Evolutionary conservation across 1,140 invertebrate species (phyloP), one percentile per base, ranked within the genome.

Genomic region (Spodoptera litura): DNA sequence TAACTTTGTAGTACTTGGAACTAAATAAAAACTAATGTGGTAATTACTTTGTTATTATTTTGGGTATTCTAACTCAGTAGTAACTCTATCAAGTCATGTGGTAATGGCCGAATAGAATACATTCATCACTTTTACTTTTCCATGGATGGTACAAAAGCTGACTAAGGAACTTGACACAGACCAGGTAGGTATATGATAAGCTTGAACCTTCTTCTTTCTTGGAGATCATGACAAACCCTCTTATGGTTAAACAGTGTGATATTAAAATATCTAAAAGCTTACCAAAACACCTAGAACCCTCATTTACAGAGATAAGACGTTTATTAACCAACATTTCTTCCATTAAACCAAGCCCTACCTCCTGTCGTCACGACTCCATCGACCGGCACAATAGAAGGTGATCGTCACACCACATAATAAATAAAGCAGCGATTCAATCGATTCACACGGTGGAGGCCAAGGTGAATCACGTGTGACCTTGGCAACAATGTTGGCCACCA

Each of bases 401-500:
- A 64, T 64, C 61, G 38, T 44, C 44, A 64, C n/a, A 15, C 13
- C 35, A 49, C 20, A 15, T 64, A 49, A 49, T 64, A 64, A 64
- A 49, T 64, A 49, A 49, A 64, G 3, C 35, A 64, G 15, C 61
- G 20, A 31, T 31, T 64, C 61, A 64, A 64, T 64, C 61, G 61
- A 49, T 64, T 64, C 61, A 44, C 61, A 64, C 61, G n/a, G 20
- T n/a, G 10, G 35, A 64, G 38, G 61, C 15, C 61, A 49, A 64
- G 61, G 61, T 44, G 59, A 31, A 12, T 13, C 35, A 44, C 61
- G 59, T 38, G 61, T 38, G 44, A 9, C 61, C 61, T 64, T 64
- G 61, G 61, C 9, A 38, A 64, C 61, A 44, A 64, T 64, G 61
- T 64, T 64, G 61, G 61, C 38, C 61, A 64, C 61, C 38, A 64